Percentiles rank a stretch among this genome's conserved stretches.
These are phyloP conservation scores for Eupithecia insigniata DNA, from an alignment of 2,888 invertebrate genomes.

Conservation along the genomic window DNA sequence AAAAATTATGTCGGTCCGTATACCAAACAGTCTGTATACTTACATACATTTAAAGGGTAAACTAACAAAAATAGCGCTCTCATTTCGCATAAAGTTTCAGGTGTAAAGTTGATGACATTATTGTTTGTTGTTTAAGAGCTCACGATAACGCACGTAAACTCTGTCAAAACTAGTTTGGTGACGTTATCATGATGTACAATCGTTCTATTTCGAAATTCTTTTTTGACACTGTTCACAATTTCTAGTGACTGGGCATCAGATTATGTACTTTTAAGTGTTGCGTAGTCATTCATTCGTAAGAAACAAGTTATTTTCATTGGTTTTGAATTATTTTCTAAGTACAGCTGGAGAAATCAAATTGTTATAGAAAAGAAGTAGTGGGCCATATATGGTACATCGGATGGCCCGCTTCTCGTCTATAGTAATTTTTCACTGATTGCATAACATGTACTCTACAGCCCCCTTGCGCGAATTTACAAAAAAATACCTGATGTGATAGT, in stretches of 20 bases:
- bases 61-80: background rate
- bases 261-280: background rate
- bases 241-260: background rate
- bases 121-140: background rate
- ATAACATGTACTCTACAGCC: background rate
- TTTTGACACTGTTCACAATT: background rate
- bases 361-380: background rate
- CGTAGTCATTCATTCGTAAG: background rate
- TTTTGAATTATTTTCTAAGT: background rate
- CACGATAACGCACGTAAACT: constrained; percentile 7
- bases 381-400: too few relatives aligned
- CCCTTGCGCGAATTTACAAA: background rate
- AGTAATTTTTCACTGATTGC: too few relatives aligned
- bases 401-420: too few relatives aligned
- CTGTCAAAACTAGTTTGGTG: constrained; percentile 2
- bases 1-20: too few relatives aligned
- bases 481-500: background rate
- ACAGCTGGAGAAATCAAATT: background rate
- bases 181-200: constrained; percentile 31
- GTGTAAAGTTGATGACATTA: background rate
- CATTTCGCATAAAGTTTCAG: background rate
- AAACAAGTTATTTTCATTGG: background rate
- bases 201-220: background rate
- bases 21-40: too few relatives aligned
- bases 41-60: too few relatives aligned